These are phyloP conservation scores for Porites rus DNA, from an alignment of 92 coral and sea anemone species.

Conservation along the genomic window DNA sequence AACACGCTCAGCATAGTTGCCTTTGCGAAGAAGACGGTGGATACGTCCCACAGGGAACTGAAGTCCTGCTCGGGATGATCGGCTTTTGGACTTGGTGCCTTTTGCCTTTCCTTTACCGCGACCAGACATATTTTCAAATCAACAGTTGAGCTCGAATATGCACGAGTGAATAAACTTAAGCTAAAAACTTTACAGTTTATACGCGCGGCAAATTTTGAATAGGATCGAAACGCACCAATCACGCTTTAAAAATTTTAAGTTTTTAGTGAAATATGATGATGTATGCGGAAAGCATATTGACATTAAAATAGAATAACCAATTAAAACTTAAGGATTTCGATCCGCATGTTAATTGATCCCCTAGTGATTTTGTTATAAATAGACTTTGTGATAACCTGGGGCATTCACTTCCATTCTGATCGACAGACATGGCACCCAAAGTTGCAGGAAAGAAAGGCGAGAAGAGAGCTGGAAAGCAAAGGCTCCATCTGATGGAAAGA, in stretches of 20 bases:
- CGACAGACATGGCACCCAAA: slow-evolving; percentile 6
- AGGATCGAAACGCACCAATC: no score
- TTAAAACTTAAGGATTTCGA: neutral
- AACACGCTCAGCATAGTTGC: slow-evolving; percentile 81
- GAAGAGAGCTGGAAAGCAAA: slow-evolving; percentile 18
- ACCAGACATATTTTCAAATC: slow-evolving; percentile 66
- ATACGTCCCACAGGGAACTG: slow-evolving; percentile 83
- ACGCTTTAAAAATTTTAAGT: no score
- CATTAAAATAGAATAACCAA: neutral
- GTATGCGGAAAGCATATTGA: no score
- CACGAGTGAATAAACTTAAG: neutral
- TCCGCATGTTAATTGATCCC: neutral
- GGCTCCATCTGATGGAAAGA: slow-evolving; percentile 17
- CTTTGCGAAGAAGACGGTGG: slow-evolving; percentile 67
- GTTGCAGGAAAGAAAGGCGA: slow-evolving; percentile 10
- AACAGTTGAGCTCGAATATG: no score
- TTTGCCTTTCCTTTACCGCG: slow-evolving; percentile 91
- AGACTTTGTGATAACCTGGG: neutral
- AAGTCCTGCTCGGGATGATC: slow-evolving; percentile 86
- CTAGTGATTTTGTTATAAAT: neutral
- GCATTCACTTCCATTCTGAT: neutral
- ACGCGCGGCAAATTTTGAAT: no score
- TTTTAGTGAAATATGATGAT: no score
- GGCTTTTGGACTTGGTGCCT: slow-evolving; percentile 83
- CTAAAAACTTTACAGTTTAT: neutral